Conservation (phyloP, 2,113 vertebrate genomes). For the Myiopsitta monachus region DNA sequence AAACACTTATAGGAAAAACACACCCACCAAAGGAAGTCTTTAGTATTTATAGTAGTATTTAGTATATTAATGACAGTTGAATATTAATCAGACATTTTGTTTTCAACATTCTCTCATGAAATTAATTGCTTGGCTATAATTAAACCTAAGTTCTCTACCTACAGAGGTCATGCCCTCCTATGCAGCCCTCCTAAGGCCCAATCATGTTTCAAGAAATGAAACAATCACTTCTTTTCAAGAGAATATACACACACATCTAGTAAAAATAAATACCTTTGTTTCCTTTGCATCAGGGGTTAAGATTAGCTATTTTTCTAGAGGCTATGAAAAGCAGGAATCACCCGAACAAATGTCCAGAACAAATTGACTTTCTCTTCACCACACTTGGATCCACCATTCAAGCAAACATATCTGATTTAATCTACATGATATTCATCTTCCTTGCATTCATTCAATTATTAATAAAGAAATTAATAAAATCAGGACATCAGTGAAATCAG, state of each 20-base stretch:
- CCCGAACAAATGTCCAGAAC: background rate
- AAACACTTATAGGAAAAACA: background rate
- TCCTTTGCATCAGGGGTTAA: background rate
- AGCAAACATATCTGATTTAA: background rate
- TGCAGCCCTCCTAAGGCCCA: background rate
- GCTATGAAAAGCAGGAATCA: background rate
- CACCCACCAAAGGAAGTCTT: background rate
- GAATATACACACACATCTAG: background rate
- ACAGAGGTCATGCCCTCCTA: background rate
- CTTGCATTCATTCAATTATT: background rate
- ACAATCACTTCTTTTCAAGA: background rate
- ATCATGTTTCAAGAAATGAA: background rate
- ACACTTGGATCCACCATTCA: background rate
- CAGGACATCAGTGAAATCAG: background rate
- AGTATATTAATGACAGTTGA: background rate
- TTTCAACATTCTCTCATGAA: background rate
- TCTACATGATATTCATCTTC: background rate
- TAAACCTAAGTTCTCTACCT: background rate
- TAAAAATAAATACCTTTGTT: background rate
- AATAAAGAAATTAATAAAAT: background rate
- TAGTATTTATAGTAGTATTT: background rate
- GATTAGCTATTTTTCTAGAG: background rate
- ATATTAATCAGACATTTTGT: background rate
- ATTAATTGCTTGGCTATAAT: background rate
- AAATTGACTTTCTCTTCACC: background rate